Evolutionary conservation across 2,888 invertebrate species (phyloP).

Genomic region (Diplolepis rosae): DNA sequence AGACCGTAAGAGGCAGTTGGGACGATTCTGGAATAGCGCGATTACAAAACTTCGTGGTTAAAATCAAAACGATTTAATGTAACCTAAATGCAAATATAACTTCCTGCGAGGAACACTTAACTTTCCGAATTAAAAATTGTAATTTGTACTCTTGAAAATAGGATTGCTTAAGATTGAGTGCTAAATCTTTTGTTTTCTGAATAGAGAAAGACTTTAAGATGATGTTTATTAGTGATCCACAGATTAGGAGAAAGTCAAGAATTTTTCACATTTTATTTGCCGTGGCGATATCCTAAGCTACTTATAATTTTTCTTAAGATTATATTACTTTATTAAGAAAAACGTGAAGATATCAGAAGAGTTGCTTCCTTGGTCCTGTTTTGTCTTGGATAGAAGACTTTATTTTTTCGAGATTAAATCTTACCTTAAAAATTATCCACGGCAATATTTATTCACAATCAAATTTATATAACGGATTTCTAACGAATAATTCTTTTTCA

Average conservation of each 20-base stretch:
- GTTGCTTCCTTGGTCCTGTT: slow-evolving; percentile 28
- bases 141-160: slow-evolving; percentile 18
- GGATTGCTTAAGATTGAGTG: slow-evolving; percentile 7
- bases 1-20: slow-evolving; percentile 25
- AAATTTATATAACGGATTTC: too few species aligned
- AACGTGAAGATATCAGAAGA: slow-evolving; percentile 30
- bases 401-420: slow-evolving; percentile 22
- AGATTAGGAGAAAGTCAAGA: slow-evolving; percentile 6
- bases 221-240: neutral
- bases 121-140: slow-evolving; percentile 6
- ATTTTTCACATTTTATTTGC: neutral
- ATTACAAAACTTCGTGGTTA: slow-evolving; percentile 8
- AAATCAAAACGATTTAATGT: slow-evolving; percentile 3
- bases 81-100: neutral
- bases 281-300: slow-evolving; percentile 2
- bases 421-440: slow-evolving; percentile 21
- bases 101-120: neutral
- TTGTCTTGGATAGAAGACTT: slow-evolving; percentile 29
- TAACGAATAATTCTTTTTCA: neutral
- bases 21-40: slow-evolving; percentile 27
- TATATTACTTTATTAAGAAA: slow-evolving; percentile 13
- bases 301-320: slow-evolving; percentile 25
- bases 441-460: slow-evolving; percentile 15
- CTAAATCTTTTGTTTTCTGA: slow-evolving; percentile 16
- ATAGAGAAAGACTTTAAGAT: slow-evolving; percentile 21